Percentiles rank a stretch among this genome's conserved stretches.
Evolutionary conservation across 1,140 invertebrate species (phyloP).

Genomic region (Papilio xuthus): DNA sequence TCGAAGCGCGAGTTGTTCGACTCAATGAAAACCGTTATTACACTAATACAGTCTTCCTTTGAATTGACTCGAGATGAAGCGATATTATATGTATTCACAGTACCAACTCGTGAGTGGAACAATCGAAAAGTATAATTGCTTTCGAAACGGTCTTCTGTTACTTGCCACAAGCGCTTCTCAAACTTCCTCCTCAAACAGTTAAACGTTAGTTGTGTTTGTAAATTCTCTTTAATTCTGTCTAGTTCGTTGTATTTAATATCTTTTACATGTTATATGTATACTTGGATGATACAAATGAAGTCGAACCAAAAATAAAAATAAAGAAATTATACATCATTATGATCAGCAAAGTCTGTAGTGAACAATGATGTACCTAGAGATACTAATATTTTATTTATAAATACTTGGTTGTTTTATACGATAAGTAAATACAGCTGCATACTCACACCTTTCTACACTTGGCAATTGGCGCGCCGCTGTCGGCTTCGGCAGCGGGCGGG

Average conservation of each 20-base stretch:
- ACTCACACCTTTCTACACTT: neutral
- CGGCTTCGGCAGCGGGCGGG: neutral
- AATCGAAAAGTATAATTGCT: conserved; percentile 32
- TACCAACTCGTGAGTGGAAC: conserved; percentile 24
- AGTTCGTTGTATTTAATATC: neutral
- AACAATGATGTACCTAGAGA: no score
- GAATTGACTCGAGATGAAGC: conserved; percentile 31
- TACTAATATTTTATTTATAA: neutral
- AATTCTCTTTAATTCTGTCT: neutral
- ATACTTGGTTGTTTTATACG: neutral
- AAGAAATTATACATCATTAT: no score
- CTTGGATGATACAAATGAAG: neutral
- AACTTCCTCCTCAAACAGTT: neutral
- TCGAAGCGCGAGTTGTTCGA: conserved; percentile 31
- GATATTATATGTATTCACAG: conserved; percentile 35
- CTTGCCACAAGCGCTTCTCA: neutral
- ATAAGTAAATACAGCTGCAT: neutral
- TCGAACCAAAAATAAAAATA: neutral
- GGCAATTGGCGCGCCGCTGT: conserved; percentile 27
- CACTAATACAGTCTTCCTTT: conserved; percentile 26
- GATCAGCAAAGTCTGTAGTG: no score
- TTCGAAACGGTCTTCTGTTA: conserved; percentile 12
- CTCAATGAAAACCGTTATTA: conserved; percentile 32
- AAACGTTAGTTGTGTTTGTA: neutral
- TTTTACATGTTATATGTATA: neutral